Conservation (phyloP, 64 coral and sea anemone genomes). For the Catalaphyllia jardinei region DNA sequence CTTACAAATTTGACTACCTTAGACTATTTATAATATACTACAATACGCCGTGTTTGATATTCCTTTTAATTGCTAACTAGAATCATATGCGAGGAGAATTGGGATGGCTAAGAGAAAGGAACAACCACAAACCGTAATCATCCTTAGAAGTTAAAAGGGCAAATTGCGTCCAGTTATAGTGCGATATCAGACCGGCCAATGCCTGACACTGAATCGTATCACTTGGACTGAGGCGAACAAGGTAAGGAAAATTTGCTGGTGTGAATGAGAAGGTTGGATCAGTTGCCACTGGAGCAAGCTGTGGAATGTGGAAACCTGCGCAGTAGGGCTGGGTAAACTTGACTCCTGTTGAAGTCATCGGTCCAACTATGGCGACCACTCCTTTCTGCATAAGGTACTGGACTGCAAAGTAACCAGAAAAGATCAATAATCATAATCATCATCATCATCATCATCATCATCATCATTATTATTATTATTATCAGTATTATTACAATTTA, state of each 20-base stretch:
- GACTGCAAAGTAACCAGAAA: conserved; percentile 6
- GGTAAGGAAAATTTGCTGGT: conserved; percentile 64
- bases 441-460: too few relatives aligned
- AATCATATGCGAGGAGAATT: background rate
- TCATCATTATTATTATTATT: too few relatives aligned
- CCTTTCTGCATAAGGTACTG: conserved; percentile 63
- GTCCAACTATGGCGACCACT: conserved; percentile 74
- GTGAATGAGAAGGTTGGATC: conserved; percentile 74
- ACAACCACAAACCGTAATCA: conserved; percentile 61
- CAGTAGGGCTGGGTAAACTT: conserved; percentile 84
- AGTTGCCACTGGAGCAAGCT: conserved; percentile 68
- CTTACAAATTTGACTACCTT: too few relatives aligned
- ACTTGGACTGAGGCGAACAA: conserved; percentile 46
- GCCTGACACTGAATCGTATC: conserved; percentile 75
- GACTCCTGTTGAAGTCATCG: conserved; percentile 80
- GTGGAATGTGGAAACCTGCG: conserved; percentile 74
- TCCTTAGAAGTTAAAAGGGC: conserved; percentile 68
- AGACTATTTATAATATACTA: too few relatives aligned
- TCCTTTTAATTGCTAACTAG: background rate
- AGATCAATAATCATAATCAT: too few relatives aligned
- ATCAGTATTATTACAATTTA: too few relatives aligned
- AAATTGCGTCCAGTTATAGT: conserved; percentile 76
- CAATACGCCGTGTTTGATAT: too few relatives aligned
- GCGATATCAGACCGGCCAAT: conserved; percentile 53
- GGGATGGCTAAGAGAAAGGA: background rate